These are phyloP conservation scores for Hipposideros armiger DNA, from an alignment of 2,113 vertebrate species.

Conservation along the genomic window DNA sequence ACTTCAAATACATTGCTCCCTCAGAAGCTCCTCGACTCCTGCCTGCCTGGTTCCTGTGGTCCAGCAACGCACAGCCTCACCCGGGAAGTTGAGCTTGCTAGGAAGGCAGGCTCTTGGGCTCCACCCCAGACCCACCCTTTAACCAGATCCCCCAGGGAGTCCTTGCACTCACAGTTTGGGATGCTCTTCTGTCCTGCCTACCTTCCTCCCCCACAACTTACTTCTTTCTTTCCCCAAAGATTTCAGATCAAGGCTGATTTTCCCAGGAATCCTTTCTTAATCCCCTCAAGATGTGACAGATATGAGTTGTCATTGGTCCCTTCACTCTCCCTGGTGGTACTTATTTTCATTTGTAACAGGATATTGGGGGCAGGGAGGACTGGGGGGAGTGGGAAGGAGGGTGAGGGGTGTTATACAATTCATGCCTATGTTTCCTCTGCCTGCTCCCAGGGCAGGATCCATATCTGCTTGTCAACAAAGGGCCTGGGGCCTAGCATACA, in stretches of 20 bases:
- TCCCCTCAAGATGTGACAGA: not conserved
- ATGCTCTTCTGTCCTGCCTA: not conserved
- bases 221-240: not conserved
- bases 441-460: not conserved
- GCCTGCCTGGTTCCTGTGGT: not conserved
- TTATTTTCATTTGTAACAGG: not conserved
- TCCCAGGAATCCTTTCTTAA: not conserved
- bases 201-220: not conserved
- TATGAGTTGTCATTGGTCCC: not conserved
- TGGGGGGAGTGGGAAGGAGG: no score
- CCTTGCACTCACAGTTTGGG: not conserved
- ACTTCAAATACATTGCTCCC: not conserved
- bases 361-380: not conserved
- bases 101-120: not conserved
- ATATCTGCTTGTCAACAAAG: not conserved
- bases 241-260: not conserved
- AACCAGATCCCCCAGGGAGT: not conserved
- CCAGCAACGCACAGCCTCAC: not conserved
- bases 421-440: not conserved
- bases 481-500: not conserved
- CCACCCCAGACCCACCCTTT: not conserved
- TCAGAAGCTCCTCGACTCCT: not conserved
- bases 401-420: accelerated
- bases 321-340: not conserved
- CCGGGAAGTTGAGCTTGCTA: not conserved